A percentile compares a stretch with the other conserved stretches of the same genome.
phyloP scores from a whole-genome alignment of 2,888 invertebrate species.

The Cremastobaeus sp. region DNA sequence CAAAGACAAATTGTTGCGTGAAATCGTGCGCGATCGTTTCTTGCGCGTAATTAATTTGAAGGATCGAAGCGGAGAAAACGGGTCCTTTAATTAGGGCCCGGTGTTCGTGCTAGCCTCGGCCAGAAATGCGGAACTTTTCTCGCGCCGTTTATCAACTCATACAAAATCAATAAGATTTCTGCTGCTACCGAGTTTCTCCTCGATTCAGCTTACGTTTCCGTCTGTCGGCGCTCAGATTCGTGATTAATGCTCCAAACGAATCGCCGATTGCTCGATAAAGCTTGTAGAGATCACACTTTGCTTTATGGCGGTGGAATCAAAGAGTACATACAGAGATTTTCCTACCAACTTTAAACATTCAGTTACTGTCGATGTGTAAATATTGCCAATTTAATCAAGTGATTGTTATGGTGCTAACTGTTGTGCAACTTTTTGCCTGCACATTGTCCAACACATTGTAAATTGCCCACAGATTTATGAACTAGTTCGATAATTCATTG shows the following conservation, averaged over 20 bases:
- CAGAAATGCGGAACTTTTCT: slow-evolving; percentile 56
- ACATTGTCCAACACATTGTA: too few species aligned
- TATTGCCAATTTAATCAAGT: slow-evolving; percentile 8
- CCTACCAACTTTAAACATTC: slow-evolving; percentile 20
- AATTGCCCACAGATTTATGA: too few species aligned
- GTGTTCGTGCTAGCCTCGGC: slow-evolving; percentile 3
- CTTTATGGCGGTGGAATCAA: slow-evolving; percentile 62
- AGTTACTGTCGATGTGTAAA: slow-evolving; percentile 31
- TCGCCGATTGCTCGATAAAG: slow-evolving; percentile 63
- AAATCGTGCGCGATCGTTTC: slow-evolving; percentile 16
- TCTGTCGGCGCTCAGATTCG: slow-evolving; percentile 34
- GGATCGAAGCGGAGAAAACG: slow-evolving; percentile 6
- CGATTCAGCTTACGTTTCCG: slow-evolving; percentile 39
- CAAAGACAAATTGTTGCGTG: slow-evolving; percentile 9
- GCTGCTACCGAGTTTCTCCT: slow-evolving; percentile 24
- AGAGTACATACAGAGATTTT: slow-evolving; percentile 45
- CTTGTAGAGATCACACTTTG: slow-evolving; percentile 63
- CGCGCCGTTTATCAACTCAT: slow-evolving; percentile 62
- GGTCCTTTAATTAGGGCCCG: slow-evolving; percentile 39
- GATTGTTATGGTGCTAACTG: too few species aligned
- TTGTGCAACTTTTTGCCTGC: too few species aligned
- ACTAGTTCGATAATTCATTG: too few species aligned
- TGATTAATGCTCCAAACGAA: slow-evolving; percentile 61
- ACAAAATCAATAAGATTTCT: slow-evolving; percentile 65
- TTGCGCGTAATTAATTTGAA: slow-evolving; percentile 31